phyloP scores from a whole-genome alignment of 2,113 vertebrate genomes.

The Trichechus manatus region DNA sequence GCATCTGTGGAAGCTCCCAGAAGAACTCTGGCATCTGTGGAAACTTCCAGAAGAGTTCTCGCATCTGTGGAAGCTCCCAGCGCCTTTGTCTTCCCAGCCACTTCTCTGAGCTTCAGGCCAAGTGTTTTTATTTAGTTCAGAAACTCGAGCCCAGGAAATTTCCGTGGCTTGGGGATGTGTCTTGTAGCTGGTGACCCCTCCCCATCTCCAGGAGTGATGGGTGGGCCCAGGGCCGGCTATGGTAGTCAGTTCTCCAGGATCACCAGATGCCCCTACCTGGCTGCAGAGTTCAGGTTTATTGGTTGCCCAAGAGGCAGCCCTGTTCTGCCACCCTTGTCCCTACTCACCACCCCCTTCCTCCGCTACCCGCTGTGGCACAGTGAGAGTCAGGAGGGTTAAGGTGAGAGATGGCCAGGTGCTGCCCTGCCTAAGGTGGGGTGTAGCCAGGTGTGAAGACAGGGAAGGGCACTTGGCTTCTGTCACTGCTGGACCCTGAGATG shows the following conservation, averaged over 20 bases:
- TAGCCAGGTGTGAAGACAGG: background rate
- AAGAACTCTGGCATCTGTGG: background rate
- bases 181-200: background rate
- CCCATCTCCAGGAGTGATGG: background rate
- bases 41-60: background rate
- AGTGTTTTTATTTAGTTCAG: background rate
- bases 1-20: too few species aligned
- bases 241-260: background rate
- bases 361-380: background rate
- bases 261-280: background rate
- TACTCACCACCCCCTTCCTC: rapidly evolving
- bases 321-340: background rate
- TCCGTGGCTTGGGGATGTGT: background rate
- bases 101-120: background rate
- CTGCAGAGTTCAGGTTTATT: background rate
- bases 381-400: background rate
- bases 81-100: background rate
- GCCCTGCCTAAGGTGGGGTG: background rate
- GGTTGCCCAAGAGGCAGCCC: background rate
- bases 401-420: background rate
- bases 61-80: background rate
- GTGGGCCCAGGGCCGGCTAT: background rate
- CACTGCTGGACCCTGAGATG: background rate
- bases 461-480: too few species aligned
- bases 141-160: background rate